Conservation (phyloP, 2,888 invertebrate species). For the Sthenelais limicola region DNA sequence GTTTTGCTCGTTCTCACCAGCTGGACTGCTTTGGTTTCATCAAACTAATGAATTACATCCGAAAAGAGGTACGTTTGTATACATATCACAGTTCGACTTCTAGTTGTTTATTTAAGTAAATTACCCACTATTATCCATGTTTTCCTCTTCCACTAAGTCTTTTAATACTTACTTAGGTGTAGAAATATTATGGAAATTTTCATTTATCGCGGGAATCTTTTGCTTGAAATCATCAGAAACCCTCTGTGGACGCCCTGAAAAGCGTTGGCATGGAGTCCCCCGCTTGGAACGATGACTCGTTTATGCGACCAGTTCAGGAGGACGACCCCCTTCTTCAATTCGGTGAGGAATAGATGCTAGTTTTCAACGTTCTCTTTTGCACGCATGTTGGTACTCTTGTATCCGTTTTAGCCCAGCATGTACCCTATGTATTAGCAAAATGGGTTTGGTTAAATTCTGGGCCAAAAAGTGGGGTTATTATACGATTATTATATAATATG, state of each 20-base stretch:
- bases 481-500: no score
- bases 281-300: slow-evolving; percentile 49
- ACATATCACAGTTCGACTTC: no score
- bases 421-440: neutral
- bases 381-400: neutral
- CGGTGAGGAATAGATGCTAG: slow-evolving; percentile 43
- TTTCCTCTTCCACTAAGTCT: no score
- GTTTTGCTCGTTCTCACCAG: slow-evolving; percentile 50
- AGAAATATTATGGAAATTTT: no score
- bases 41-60: slow-evolving; percentile 68
- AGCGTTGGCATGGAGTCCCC: no score
- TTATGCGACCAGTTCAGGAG: slow-evolving; percentile 48
- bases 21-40: slow-evolving; percentile 68
- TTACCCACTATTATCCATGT: no score
- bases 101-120: no score
- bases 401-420: neutral
- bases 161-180: no score
- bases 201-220: no score
- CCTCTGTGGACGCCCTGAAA: slow-evolving; percentile 11
- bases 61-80: slow-evolving; percentile 59
- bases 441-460: no score
- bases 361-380: neutral
- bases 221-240: no score
- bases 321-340: slow-evolving; percentile 53
- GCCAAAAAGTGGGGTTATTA: no score